Evolutionary conservation across 2,113 vertebrate species (phyloP), one percentile per base, ranked within the genome.

Genomic region (Nibea coibor): DNA sequence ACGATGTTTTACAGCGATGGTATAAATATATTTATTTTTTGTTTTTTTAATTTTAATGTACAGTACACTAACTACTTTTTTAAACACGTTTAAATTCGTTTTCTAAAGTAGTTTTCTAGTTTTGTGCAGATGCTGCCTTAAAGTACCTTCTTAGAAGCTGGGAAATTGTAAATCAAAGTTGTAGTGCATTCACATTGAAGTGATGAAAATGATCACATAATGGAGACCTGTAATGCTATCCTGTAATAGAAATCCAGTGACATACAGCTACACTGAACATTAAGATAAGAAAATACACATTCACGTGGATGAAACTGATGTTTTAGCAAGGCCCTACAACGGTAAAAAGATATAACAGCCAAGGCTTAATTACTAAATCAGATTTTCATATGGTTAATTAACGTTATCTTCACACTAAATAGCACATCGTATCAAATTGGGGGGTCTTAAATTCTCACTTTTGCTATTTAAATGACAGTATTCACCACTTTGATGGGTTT

Each of bases 391-490:
- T 64, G 39, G 47, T 62, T 50, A 16, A 72, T 50, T 61, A 19
- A 54, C 31, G 64, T 65, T 0, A 64, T 67, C 68, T 58, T 80
- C 9, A 17, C 48, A 3, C 19, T 53, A 20, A 85, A 82, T 51
- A 43, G 26, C 69, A 3, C 65, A 61, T 75, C 2, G 42, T 67
- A 63, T 70, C 45, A 70, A 59, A 69, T 12, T 7, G 15, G 5
- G 26, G 11, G 43, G 45, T 85, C 59, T 68, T 11, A 78, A 73
- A 80, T 82, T 54, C 48, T 72, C 31, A n/a, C n/a, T 70, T 62
- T 64, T 22, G 62, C 24, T 50, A 15, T 61, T 81, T 66, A 63
- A 83, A 86, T 83, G n/a, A 45, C n/a, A 65, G 1, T 47, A 58
- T 78, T 71, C 45, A 35, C 71, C 69, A 43, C 56, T 62, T 62